Conservation (phyloP, 2,797 vertebrate genomes). For the Petrocephalus sullivani region DNA sequence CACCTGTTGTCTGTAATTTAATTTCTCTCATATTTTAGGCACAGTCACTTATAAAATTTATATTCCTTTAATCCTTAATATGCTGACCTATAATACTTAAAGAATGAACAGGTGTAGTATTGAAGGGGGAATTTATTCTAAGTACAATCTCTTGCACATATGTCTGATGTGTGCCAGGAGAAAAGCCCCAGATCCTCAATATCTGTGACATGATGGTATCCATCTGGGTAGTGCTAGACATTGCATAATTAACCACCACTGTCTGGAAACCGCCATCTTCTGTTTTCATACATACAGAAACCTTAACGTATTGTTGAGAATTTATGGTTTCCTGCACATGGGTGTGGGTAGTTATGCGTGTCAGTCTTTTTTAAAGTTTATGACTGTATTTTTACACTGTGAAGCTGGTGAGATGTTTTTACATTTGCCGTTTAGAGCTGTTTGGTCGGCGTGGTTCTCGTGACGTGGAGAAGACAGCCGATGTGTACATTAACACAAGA, state of each 20-base stretch:
- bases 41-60: neutral
- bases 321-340: neutral
- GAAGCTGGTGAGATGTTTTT: neutral
- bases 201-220: neutral
- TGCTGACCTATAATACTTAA: neutral
- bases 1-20: neutral
- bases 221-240: neutral
- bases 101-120: neutral
- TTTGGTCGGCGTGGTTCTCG: neutral
- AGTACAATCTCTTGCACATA: neutral
- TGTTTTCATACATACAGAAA: neutral
- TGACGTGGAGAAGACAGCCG: neutral
- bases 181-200: neutral
- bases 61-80: neutral
- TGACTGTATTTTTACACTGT: neutral
- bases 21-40: neutral
- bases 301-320: neutral
- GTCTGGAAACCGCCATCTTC: conserved; percentile 9
- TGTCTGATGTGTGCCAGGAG: neutral
- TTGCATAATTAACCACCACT: neutral
- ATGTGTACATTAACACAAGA: neutral
- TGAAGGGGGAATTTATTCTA: neutral
- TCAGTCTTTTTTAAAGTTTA: neutral
- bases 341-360: neutral
- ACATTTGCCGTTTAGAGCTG: neutral